Conservation (phyloP, 2,113 vertebrate genomes). For the Alethe diademata region DNA sequence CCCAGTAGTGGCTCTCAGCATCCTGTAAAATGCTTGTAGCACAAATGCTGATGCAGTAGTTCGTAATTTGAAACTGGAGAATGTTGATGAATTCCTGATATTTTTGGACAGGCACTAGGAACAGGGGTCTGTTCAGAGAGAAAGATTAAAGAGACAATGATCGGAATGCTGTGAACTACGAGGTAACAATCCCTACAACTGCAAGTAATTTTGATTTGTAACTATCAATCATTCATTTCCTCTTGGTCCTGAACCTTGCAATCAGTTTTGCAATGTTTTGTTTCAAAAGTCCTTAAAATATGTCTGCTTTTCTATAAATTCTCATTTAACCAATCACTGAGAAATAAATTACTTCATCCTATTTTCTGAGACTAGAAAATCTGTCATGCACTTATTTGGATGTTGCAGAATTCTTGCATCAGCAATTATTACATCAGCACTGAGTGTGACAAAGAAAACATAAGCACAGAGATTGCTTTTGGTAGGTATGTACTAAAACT, state of each 20-base stretch:
- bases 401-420: slow-evolving; percentile 49
- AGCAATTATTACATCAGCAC: slow-evolving; percentile 49
- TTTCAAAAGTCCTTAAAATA: slow-evolving; percentile 70
- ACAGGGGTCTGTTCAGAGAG: slow-evolving; percentile 79
- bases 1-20: slow-evolving; percentile 92
- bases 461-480: neutral
- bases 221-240: slow-evolving; percentile 81
- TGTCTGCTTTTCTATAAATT: slow-evolving; percentile 72
- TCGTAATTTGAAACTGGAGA: slow-evolving; percentile 84
- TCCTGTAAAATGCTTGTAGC: slow-evolving; percentile 90
- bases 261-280: slow-evolving; percentile 61
- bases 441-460: slow-evolving; percentile 33
- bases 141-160: slow-evolving; percentile 76
- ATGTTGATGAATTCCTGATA: slow-evolving; percentile 83
- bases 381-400: slow-evolving; percentile 53
- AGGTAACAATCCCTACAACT: slow-evolving; percentile 65
- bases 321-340: slow-evolving; percentile 54
- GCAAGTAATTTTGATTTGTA: slow-evolving; percentile 83
- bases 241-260: slow-evolving; percentile 9
- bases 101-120: slow-evolving; percentile 83
- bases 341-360: slow-evolving; percentile 68
- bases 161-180: slow-evolving; percentile 69
- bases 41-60: slow-evolving; percentile 89
- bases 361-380: slow-evolving; percentile 68
- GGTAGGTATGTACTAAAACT: neutral